These are phyloP conservation scores for Agrochola lota DNA, from an alignment of 2,888 invertebrate genomes.

Conservation along the genomic window DNA sequence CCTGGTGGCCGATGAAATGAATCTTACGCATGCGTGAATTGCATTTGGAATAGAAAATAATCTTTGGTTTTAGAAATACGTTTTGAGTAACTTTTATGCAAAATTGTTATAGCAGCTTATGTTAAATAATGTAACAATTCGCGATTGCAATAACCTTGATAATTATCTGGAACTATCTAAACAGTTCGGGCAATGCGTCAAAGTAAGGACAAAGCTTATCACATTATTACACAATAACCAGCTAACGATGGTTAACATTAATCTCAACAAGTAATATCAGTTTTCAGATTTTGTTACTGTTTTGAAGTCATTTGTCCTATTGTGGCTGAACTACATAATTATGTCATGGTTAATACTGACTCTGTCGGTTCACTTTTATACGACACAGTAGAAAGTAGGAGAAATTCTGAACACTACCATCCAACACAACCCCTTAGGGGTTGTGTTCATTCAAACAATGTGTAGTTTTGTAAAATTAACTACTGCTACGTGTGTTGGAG, in stretches of 20 bases:
- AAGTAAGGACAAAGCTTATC: neutral
- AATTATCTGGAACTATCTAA: neutral
- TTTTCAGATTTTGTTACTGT: conserved; percentile 7
- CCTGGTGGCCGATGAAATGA: neutral
- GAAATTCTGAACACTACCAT: neutral
- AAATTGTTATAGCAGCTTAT: neutral
- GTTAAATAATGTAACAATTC: neutral
- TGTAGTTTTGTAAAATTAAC: conserved; percentile 9
- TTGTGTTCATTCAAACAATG: neutral
- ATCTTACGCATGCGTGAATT: too few species aligned
- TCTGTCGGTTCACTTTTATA: too few species aligned
- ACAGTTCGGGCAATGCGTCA: neutral
- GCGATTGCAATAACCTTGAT: neutral
- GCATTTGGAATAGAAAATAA: neutral
- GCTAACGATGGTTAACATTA: conserved; percentile 65
- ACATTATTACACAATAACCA: neutral
- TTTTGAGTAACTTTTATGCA: neutral
- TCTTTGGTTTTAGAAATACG: neutral
- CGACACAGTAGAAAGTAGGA: neutral
- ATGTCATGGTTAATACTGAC: neutral
- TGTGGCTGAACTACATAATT: neutral
- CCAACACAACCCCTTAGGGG: neutral
- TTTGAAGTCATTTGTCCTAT: neutral
- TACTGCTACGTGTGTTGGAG: neutral
- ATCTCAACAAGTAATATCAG: conserved; percentile 46